Percentiles rank a stretch among this genome's conserved stretches.
These are phyloP conservation scores for Cromileptes altivelis DNA, from an alignment of 2,113 vertebrate genomes.

Conservation along the genomic window DNA sequence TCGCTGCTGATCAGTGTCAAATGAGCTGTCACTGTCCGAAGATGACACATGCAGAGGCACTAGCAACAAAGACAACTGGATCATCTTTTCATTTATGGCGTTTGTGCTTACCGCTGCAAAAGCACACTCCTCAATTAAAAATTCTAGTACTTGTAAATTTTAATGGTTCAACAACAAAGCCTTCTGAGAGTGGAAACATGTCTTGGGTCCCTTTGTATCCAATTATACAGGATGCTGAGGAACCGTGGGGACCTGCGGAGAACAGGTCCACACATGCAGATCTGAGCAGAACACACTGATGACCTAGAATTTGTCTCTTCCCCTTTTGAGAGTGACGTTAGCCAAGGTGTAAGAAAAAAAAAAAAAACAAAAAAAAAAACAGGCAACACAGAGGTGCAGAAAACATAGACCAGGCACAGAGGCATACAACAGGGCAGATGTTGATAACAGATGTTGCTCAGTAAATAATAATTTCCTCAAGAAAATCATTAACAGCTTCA, in stretches of 20 bases:
- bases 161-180: constrained; percentile 47
- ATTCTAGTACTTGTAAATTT: constrained; percentile 19
- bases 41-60: neutral
- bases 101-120: constrained; percentile 6
- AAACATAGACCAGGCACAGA: neutral
- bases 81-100: constrained; percentile 3
- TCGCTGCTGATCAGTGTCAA: constrained; percentile 34
- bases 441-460: constrained; percentile 31
- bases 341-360: neutral
- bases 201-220: constrained; percentile 54
- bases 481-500: constrained; percentile 23
- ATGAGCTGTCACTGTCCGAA: neutral
- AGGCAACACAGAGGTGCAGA: neutral
- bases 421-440: constrained; percentile 7
- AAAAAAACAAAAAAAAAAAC: constrained; percentile 13
- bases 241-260: constrained; percentile 39
- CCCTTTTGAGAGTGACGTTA: constrained; percentile 20
- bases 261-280: constrained; percentile 64
- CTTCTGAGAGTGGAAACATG: constrained; percentile 49
- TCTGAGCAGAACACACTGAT: constrained; percentile 39
- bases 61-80: neutral
- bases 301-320: constrained; percentile 30
- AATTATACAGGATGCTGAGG: constrained; percentile 60
- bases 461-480: constrained; percentile 15
- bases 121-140: constrained; percentile 16